Evolutionary conservation across 2,113 vertebrate genomes (phyloP).

Genomic region (Nycticryphes semicollaris): DNA sequence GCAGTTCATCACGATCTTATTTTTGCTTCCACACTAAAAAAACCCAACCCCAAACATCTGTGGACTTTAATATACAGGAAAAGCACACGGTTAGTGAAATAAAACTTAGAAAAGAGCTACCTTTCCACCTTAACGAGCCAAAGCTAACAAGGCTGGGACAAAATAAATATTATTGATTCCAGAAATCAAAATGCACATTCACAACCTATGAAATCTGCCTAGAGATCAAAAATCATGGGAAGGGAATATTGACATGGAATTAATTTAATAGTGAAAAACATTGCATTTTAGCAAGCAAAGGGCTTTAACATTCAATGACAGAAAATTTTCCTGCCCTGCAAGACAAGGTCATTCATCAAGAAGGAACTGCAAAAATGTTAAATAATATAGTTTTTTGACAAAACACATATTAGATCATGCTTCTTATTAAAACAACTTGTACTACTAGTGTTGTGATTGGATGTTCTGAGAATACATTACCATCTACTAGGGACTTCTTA

Average conservation of each 20-base stretch:
- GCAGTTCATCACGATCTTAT: neutral
- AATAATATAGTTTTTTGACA: neutral
- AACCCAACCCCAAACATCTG: neutral
- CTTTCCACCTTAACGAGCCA: neutral
- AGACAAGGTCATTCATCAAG: neutral
- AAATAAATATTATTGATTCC: neutral
- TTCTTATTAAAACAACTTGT: neutral
- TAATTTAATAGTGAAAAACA: neutral
- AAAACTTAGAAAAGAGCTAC: neutral
- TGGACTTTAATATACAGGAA: neutral
- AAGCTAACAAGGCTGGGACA: neutral
- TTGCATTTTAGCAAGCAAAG: neutral
- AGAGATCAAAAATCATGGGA: neutral
- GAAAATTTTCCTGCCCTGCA: neutral
- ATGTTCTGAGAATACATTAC: neutral
- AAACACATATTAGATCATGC: accelerated
- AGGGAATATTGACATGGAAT: neutral
- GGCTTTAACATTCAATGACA: neutral
- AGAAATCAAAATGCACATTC: neutral
- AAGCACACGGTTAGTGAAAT: neutral
- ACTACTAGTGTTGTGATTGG: neutral
- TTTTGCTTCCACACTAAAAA: neutral
- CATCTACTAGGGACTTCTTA: neutral
- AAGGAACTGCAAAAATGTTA: neutral
- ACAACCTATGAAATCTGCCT: neutral